Base-by-base conservation (phyloP, 2,888 invertebrate genomes). In the Lasioglossum pauxillum region DNA sequence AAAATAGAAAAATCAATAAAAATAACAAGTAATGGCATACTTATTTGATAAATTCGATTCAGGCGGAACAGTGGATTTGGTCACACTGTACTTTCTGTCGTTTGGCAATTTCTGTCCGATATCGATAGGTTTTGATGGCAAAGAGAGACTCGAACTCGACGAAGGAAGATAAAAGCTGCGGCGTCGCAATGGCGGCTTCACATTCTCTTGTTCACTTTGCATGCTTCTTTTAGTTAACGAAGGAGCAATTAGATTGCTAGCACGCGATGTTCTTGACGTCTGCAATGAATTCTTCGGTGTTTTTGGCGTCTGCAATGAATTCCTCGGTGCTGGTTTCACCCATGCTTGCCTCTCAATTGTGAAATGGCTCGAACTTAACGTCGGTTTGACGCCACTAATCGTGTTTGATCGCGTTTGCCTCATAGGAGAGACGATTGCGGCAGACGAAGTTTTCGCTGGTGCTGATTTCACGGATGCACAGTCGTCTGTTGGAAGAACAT, bases 161-260 rank as follows among this genome's bases (percentile, higher is more conserved):
- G 85, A 60, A 35, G 86, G 81, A 41, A 74, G 38, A 23, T 85
- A 79, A 46, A 82, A 85, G 38, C 86, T 86, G 44, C 71, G 76
- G 5, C 86, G 86, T 5, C 85, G 81, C 41, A 49, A 27, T 0
- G 67, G 16, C 4, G 44, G 5, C 12, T 79, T 85, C 16, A 27
- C 19, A 44, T 27, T 76, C 5, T 75, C 69, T 49, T 41, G 75
- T 0, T 85, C 79, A 16, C 14, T 16, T 57, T 72, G 49, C 23
- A 57, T 10, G 19, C 41, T 76, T 60, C 8, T 81, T 19, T 72
- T 78, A 10, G 72, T 57, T 3, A 19, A 2, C 5, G 73, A 23
- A 46, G 49, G 82, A 35, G 85, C 31, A 31, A 46, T 41, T 16
- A 78, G 16, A 16, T 74, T 71, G 23, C 79, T 79, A 41, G 31